Base-by-base conservation (phyloP, 2,888 invertebrate genomes). In the Alviniconcha strummeri region DNA sequence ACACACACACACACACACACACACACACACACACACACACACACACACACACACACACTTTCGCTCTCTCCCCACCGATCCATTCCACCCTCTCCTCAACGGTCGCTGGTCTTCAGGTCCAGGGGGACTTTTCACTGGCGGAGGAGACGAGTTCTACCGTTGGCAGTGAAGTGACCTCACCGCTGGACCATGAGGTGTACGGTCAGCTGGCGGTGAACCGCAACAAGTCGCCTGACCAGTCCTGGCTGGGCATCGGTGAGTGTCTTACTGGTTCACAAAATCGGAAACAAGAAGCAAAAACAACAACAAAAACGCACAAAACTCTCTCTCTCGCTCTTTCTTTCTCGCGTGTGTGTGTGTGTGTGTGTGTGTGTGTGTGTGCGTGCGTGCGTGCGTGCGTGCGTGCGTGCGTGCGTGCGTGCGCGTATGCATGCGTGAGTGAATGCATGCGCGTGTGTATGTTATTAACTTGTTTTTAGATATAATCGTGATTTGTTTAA, bases 241-340 rank as follows among this genome's bases (percentile, higher is more conserved):
- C 84, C 17, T 86, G 85, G 85, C 78, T 85, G 19, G 87, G 85
- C n/a, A 86, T 87, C 74, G 87, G 87, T 87, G 56, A 79, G 84
- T 71, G 4, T 56, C 56, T 0, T 9, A 8, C 74, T 19, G 17
- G 71, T 71, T 8, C n/a, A n/a, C n/a, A 9, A 15, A 15, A 69
- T 17, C n/a, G 7, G n/a, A 13, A n/a, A 69, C 13, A 17, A n/a
- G 60, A 17, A 17, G 0, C n/a, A n/a, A 13, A 17, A 13, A 69
- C n/a, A 7, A 36, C 0, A 36, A 36, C 1, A n/a, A 69, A 13
- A 69, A 17, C 13, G n/a, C 1, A 17, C n/a, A 7, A 69, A 7
- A 69, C 19, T 76, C 76, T 76, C 11, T n/a, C 54, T 76, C 76
- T 56, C 54, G 54, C 76, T 17, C 76, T 76, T 1, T 19, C 52